A percentile compares a stretch with the other conserved stretches of the same genome.
phyloP scores from a whole-genome alignment of 2,888 invertebrate species.

The Seladonia tumulorum region DNA sequence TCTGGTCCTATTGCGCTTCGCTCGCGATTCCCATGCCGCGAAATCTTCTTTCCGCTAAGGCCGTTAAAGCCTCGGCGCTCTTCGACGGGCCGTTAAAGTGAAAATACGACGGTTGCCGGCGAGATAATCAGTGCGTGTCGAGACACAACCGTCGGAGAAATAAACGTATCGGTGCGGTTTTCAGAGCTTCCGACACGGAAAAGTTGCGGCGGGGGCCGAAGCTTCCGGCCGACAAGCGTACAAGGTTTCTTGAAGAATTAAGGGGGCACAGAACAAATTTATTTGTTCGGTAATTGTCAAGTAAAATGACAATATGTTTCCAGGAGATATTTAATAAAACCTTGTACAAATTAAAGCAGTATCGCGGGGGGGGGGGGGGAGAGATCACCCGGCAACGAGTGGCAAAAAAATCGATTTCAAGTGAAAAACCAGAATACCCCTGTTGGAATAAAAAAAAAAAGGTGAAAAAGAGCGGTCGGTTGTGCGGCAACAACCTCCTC shows the following conservation, averaged over 20 bases:
- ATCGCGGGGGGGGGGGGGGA: too few species aligned
- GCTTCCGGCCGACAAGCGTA: neutral
- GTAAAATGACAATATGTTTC: neutral
- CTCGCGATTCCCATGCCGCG: conserved; percentile 39
- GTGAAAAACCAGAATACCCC: neutral
- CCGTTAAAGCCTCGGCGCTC: conserved; percentile 14
- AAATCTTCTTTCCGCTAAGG: conserved; percentile 35
- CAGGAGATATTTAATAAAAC: neutral
- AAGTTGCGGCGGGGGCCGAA: neutral
- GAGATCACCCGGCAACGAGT: too few species aligned
- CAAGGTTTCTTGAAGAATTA: neutral
- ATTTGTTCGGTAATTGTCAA: neutral
- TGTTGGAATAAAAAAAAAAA: neutral
- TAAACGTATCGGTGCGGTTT: conserved; percentile 44
- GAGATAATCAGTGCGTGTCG: conserved; percentile 75
- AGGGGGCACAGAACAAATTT: too few species aligned
- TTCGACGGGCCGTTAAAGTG: conserved; percentile 49
- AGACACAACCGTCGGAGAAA: conserved; percentile 70
- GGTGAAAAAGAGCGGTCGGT: neutral
- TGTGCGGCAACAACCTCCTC: neutral
- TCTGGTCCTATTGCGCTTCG: conserved; percentile 59
- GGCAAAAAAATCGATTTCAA: neutral
- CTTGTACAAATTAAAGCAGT: neutral
- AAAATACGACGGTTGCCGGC: conserved; percentile 51
- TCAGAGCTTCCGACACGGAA: conserved; percentile 27